phyloP scores from a whole-genome alignment of 2,888 invertebrate genomes.

The Octodonta nipae region DNA sequence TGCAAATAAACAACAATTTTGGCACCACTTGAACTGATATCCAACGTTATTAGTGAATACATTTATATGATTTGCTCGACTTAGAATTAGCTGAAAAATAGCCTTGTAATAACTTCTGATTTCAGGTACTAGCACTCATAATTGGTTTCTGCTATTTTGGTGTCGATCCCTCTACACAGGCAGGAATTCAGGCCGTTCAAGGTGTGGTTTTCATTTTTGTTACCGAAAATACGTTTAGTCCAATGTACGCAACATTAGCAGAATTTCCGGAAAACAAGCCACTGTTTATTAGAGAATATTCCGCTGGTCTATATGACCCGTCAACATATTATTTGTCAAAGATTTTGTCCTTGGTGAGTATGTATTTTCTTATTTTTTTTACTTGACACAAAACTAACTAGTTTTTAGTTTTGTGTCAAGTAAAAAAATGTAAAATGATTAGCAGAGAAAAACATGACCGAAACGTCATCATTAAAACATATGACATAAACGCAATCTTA shows the following conservation, averaged over 20 bases:
- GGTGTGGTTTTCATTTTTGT: constrained; percentile 79
- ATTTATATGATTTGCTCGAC: too few species aligned
- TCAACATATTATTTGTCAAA: constrained; percentile 70
- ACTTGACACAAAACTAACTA: too few species aligned
- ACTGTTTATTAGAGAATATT: constrained; percentile 65
- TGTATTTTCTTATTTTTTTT: too few species aligned
- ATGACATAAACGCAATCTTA: too few species aligned
- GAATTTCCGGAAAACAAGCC: constrained; percentile 72
- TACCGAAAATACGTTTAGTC: constrained; percentile 79
- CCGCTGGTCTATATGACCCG: constrained; percentile 68
- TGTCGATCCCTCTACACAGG: constrained; percentile 56
- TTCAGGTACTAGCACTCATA: constrained; percentile 55
- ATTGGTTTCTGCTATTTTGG: constrained; percentile 78
- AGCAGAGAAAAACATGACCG: too few species aligned
- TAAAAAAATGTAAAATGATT: too few species aligned
- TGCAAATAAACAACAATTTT: too few species aligned
- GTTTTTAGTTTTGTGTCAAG: too few species aligned
- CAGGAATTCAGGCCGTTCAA: constrained; percentile 76
- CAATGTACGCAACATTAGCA: constrained; percentile 79
- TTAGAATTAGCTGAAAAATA: constrained; percentile 1
- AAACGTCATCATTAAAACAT: too few species aligned
- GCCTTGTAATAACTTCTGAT: constrained; percentile 11
- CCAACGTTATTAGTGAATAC: too few species aligned
- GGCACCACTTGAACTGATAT: too few species aligned
- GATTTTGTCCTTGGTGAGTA: constrained; percentile 63